Base-by-base conservation (phyloP, 1,140 invertebrate genomes). In the Drosophila bocki region DNA sequence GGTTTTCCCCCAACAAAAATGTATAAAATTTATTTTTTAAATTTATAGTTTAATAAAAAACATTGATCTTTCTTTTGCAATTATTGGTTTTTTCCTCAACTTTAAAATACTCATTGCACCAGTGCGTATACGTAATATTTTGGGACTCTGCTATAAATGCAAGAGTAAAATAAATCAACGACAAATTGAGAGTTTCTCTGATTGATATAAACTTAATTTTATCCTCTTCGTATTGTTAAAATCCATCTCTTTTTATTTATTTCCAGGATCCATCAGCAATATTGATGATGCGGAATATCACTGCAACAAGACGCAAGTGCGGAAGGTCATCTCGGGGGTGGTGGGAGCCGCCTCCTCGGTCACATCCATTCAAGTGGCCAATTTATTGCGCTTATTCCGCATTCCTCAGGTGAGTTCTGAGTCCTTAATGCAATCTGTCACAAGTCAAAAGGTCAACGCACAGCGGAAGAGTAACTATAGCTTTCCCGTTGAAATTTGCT, bases 321-420 rank as follows among this genome's bases (percentile, higher is more conserved):
- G 96, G 41, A 97, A 98, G 93, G 96, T 98, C 15, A 99, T 99
- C 79, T 97, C 97, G 4, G 98, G 98, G 0, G 98, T 99, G 7
- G 96, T 99, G n/a, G 98, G 97, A 4, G 98, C 98, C 6, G 97
- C 98, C 1, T 98, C 97, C 48, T 98, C 97, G 81, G 98, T 99
- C 42, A 99, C 98, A 13, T 99, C 98, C 6, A 98, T 99, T 74
- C 98, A 99, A 95, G 98, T 99, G 22, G 98, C 98, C 41, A 99
- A 99, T 94, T 94, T 99, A 51, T 94, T 99, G 44, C 95, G 98
- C 45, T 95, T 99, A 7, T 99, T 99, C 93, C 97, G 97, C 93
- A 99, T 99, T 93, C 98, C 98, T 15, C 98, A 99, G 96, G 98
- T 99, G 93, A 71, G 50, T 72, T 13, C 17, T 17, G 44, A 51